phyloP scores from a whole-genome alignment of 2,888 invertebrate genomes.

The Cheilosia impressa region DNA sequence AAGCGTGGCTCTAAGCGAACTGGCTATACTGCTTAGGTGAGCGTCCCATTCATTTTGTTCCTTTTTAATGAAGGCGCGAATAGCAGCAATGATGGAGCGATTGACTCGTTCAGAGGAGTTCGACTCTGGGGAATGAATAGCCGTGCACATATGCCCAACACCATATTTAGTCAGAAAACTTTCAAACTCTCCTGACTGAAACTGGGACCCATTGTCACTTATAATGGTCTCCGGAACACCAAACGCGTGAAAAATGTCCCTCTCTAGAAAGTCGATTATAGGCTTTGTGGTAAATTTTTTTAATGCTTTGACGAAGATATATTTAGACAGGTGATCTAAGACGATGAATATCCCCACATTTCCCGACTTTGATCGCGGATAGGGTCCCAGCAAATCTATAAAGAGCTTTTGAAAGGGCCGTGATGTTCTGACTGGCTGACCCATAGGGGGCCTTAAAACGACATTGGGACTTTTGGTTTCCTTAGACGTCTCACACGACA shows the following conservation, averaged over 20 bases:
- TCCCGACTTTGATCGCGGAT: background rate
- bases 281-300: background rate
- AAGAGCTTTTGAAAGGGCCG: background rate
- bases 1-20: too few relatives aligned
- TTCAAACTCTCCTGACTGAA: too few relatives aligned
- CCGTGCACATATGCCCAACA: too few relatives aligned
- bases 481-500: too few relatives aligned
- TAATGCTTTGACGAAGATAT: too few relatives aligned
- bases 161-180: too few relatives aligned
- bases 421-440: background rate
- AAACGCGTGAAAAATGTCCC: constrained; percentile 75
- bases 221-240: constrained; percentile 75
- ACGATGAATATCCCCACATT: background rate
- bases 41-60: too few relatives aligned
- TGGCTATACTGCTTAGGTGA: too few relatives aligned
- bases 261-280: constrained; percentile 32
- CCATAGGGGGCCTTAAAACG: background rate
- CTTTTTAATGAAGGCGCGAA: too few relatives aligned
- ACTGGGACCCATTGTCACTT: constrained; percentile 76
- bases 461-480: too few relatives aligned
- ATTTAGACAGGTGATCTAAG: background rate
- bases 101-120: constrained; percentile 64
- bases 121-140: background rate
- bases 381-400: constrained; percentile 4
- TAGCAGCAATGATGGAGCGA: constrained; percentile 28